Evolutionary conservation across 2,888 invertebrate genomes (phyloP).

Genomic region (Pheosia tremula): DNA sequence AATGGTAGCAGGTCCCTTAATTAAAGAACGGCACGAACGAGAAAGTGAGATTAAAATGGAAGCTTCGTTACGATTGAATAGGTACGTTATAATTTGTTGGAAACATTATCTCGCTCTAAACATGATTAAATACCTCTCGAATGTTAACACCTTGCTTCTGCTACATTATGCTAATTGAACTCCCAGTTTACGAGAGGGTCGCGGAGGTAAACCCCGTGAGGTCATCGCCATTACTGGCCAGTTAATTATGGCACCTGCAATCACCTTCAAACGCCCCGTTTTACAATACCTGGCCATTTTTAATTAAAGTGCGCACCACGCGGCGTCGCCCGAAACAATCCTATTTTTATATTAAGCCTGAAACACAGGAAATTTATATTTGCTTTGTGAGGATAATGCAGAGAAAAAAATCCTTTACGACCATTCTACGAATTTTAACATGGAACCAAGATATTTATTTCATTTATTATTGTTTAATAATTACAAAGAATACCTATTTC

Average conservation of each 20-base stretch:
- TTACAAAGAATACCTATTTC: background rate
- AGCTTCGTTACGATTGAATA: background rate
- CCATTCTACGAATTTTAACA: background rate
- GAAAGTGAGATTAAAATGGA: background rate
- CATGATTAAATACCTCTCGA: conserved; percentile 23
- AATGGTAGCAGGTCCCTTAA: conserved; percentile 24
- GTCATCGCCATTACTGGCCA: conserved; percentile 51
- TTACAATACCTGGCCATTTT: conserved; percentile 58
- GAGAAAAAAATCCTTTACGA: conserved; percentile 2
- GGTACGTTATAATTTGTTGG: conserved; percentile 3
- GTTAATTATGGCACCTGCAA: conserved; percentile 59
- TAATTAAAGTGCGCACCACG: conserved; percentile 56
- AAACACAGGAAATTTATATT: conserved; percentile 18
- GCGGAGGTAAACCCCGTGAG: conserved; percentile 52
- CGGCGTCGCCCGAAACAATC: conserved; percentile 6
- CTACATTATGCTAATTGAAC: conserved; percentile 68
- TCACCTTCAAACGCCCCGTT: conserved; percentile 53
- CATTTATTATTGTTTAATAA: background rate
- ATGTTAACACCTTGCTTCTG: conserved; percentile 42
- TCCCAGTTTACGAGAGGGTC: conserved; percentile 58
- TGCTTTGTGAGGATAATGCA: conserved; percentile 12
- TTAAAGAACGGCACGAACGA: conserved; percentile 20
- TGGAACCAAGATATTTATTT: background rate
- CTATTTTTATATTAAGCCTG: conserved; percentile 2
- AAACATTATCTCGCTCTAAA: background rate